phyloP scores from a whole-genome alignment of 2,113 vertebrate genomes.

The Pipra filicauda region DNA sequence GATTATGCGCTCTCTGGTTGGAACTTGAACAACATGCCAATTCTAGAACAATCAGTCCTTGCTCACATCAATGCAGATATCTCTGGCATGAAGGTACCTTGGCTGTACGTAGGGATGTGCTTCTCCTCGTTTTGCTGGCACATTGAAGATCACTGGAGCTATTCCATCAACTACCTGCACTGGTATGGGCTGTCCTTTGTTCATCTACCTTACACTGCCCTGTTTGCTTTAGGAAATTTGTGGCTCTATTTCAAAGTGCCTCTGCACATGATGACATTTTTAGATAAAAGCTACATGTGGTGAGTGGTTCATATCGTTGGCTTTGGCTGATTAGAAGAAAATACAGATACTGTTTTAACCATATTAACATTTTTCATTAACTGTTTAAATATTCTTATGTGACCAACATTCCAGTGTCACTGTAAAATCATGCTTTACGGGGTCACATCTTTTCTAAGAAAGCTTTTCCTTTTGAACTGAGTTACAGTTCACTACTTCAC shows the following conservation, averaged over 20 bases:
- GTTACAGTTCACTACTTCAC: background rate
- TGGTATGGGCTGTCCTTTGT: slow-evolving; percentile 77
- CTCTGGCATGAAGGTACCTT: slow-evolving; percentile 98
- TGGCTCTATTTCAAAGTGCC: background rate
- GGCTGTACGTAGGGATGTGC: slow-evolving; percentile 98
- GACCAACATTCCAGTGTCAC: background rate
- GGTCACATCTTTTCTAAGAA: background rate
- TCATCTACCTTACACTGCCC: background rate
- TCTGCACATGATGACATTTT: background rate
- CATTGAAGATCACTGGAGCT: slow-evolving; percentile 99
- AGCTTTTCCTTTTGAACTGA: background rate
- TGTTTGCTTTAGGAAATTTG: background rate
- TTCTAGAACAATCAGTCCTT: slow-evolving; percentile 96
- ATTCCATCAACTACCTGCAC: slow-evolving; percentile 97
- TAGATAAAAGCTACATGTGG: background rate
- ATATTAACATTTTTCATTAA: background rate
- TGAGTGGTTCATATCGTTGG: background rate
- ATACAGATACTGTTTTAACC: background rate
- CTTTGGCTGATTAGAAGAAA: background rate
- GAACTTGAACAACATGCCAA: slow-evolving; percentile 98
- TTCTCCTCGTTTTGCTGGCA: slow-evolving; percentile 99
- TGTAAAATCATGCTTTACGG: background rate
- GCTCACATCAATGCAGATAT: slow-evolving; percentile 97
- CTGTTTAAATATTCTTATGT: background rate
- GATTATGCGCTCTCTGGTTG: slow-evolving; percentile 95